Percentiles rank a stretch among this genome's conserved stretches.
Evolutionary conservation across 2,113 vertebrate species (phyloP).

Genomic region (Sceloporus tristichus): DNA sequence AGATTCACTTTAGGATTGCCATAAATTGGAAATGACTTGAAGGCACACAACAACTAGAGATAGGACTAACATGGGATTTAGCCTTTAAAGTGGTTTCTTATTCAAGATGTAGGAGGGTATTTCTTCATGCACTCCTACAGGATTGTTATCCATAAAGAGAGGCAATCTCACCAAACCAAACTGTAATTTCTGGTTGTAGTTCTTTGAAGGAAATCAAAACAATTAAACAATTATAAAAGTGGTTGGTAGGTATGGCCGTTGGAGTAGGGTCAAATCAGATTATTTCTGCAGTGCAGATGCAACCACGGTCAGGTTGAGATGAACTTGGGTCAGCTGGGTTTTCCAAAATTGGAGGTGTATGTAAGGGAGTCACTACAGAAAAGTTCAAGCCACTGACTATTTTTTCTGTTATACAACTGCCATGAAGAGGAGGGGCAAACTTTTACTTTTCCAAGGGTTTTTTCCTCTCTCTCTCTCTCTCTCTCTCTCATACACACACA

Average conservation of each 20-base stretch:
- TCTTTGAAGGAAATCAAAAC: neutral
- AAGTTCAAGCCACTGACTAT: no score
- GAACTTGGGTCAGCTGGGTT: neutral
- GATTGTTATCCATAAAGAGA: neutral
- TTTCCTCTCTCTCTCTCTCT: neutral
- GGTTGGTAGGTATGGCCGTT: neutral
- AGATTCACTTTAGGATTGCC: no score
- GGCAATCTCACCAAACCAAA: neutral
- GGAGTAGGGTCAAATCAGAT: no score
- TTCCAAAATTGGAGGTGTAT: neutral
- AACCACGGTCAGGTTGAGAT: no score
- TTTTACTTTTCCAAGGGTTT: neutral
- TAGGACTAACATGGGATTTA: no score
- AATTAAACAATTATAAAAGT: neutral
- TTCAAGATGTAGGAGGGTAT: neutral
- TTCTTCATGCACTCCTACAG: neutral
- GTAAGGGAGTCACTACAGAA: neutral
- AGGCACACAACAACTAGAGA: neutral
- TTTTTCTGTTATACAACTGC: neutral
- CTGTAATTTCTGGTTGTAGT: neutral
- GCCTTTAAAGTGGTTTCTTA: neutral
- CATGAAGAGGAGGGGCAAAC: neutral
- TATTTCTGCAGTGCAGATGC: no score
- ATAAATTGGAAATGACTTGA: no score
- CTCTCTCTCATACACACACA: no score